Evolutionary conservation across 2,113 vertebrate species (phyloP), one percentile per base, ranked within the genome.

Genomic region (Neodontobutis hainanensis): DNA sequence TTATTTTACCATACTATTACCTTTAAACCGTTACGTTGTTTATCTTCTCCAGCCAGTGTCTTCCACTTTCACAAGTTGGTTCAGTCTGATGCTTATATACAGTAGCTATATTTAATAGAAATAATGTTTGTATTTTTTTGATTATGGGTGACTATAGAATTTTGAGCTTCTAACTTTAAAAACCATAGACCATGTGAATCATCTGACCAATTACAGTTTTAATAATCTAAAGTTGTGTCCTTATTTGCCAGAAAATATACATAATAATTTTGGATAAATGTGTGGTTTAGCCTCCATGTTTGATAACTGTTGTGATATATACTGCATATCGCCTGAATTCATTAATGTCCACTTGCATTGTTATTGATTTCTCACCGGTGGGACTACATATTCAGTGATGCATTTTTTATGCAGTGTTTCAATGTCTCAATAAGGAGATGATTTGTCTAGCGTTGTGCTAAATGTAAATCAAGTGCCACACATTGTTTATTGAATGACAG

Each of bases 401-500:
- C n/a, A 51, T 65, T 64, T 57, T 44, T 60, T 11, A 12, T 67
- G 3, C 60, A 35, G 38, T 61, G 43, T n/a, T 61, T 61, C 11
- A 9, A 42, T 63, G 48, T 65, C 52, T 61, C 15, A 14, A 66
- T 50, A 19, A 52, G 15, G 57, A 63, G 38, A 70, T 74, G 35
- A 55, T 55, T 55, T 65, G 27, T 81, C 42, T 76, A 46, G 61
- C 42, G 46, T 36, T 63, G 68, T 58, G 64, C 57, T 83, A 50
- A 73, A 82, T 81, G 69, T 77, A 72, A 82, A 81, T 80, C 58
- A 64, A 52, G 65, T 69, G 68, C 73, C 80, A 80, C 69, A 61
- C 80, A 47, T 48, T 78, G 68, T 84, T 87, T 74, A 75, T 77
- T 71, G 57, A 65, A 80, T 84, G 87, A 85, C 85, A 87, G 72